Percentiles rank a stretch among this genome's conserved stretches.
These are phyloP conservation scores for Leptosomus discolor DNA, from an alignment of 2,113 vertebrate species.

Conservation along the genomic window DNA sequence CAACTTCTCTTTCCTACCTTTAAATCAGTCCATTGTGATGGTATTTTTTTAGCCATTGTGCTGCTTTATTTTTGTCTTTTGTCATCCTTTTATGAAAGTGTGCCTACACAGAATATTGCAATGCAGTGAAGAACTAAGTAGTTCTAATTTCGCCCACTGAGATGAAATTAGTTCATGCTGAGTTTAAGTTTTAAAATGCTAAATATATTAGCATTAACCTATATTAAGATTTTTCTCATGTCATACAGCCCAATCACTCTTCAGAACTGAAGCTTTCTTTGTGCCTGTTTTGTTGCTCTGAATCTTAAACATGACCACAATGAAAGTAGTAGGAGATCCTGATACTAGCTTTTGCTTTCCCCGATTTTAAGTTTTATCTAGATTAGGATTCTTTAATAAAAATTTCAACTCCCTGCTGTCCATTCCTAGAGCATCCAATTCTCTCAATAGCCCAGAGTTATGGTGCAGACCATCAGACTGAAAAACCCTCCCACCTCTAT, in stretches of 20 bases:
- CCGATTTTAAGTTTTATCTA: background rate
- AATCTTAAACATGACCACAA: background rate
- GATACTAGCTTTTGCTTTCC: background rate
- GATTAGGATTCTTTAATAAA: background rate
- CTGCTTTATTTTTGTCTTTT: background rate
- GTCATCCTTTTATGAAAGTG: background rate
- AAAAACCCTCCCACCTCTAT: background rate
- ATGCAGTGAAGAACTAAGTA: background rate
- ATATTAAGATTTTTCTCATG: background rate
- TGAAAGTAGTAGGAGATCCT: background rate
- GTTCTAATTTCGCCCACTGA: background rate
- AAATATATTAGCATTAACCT: background rate
- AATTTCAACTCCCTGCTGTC: background rate
- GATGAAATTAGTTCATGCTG: background rate
- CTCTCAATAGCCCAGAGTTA: background rate
- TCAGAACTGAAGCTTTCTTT: background rate
- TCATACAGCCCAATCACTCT: background rate
- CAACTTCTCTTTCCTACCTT: background rate
- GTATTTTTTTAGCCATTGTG: background rate
- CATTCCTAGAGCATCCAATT: background rate
- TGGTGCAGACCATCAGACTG: background rate
- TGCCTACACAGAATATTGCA: background rate
- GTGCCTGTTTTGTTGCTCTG: background rate
- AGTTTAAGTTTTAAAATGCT: background rate
- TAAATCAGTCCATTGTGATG: background rate